Percentiles rank a stretch among this genome's conserved stretches.
Evolutionary conservation across 2,113 vertebrate species (phyloP).

Genomic region (Silurus asotus): DNA sequence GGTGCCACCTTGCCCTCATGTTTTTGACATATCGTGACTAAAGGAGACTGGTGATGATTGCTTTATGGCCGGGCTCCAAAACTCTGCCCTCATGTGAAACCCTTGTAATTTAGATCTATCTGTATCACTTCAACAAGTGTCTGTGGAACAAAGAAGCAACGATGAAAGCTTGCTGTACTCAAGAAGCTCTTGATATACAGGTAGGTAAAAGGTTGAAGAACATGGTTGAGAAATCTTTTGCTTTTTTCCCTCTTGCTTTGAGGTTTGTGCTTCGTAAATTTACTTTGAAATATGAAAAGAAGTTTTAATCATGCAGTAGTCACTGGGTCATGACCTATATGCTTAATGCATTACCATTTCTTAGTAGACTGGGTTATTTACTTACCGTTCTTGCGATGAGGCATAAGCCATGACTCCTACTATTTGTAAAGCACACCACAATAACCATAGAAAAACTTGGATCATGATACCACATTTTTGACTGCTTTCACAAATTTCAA

Average conservation of each 20-base stretch:
- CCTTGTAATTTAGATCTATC: constrained; percentile 54
- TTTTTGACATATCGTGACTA: constrained; percentile 61
- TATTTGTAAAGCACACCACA: neutral
- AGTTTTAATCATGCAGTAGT: neutral
- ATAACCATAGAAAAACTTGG: neutral
- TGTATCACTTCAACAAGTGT: constrained; percentile 56
- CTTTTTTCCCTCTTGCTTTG: neutral
- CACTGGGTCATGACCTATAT: neutral
- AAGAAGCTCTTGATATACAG: constrained; percentile 31
- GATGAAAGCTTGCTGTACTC: constrained; percentile 47
- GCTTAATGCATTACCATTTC: neutral
- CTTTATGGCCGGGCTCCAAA: constrained; percentile 65
- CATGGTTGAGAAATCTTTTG: neutral
- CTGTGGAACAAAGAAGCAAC: constrained; percentile 40
- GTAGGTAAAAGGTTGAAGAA: neutral
- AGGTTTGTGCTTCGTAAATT: neutral
- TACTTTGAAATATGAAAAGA: too few relatives aligned
- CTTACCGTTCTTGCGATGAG: neutral
- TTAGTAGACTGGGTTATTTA: neutral
- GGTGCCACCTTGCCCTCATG: constrained; percentile 67
- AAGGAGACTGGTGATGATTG: constrained; percentile 67
- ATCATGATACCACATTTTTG: neutral
- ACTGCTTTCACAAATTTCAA: neutral
- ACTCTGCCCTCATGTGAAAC: constrained; percentile 57
- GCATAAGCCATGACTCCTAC: neutral